Evolutionary conservation across 2,888 invertebrate genomes (phyloP), one percentile per base, ranked within the genome.

Genomic region (Psococerastis gibbosa): DNA sequence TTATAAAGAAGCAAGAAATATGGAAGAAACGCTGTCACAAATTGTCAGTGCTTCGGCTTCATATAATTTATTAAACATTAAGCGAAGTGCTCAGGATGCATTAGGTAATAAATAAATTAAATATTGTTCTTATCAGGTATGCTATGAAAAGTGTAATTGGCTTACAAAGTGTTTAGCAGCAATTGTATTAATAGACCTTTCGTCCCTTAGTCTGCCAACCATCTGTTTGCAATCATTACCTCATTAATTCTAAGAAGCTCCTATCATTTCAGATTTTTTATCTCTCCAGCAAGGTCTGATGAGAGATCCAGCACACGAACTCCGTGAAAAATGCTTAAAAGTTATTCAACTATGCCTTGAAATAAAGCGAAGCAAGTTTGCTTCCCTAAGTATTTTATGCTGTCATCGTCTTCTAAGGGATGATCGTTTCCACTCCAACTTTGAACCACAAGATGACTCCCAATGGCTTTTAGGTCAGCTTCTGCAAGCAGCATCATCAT

Each of bases 381-480:
- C 88, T 46, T 71, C 78, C 32, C 75, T 77, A 59, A 84, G 87
- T 8, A 66, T 94, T 34, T 79, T 79, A 56, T 92, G 91, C 50
- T 75, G 94, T 57, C 89, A 91, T 67, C 80, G 82, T 71, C 74
- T 92, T 53, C 72, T 92, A 20, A 75, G 85, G 50, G 92, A 94
- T 63, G 88, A 89, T 58, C 70, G 89, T 45, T 91, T 92, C 58
- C 88, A 89, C 58, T 76, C 87, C 15, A 83, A 84, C 18, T 74
- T 82, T 50, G 91, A 91, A 58, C 83, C 84, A 1, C 89, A 91
- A 62, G 84, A 87, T 58, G 89, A 91, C 62, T 87, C 87, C 1
- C 67, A 85, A 35, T 91, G 91, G 89, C 68, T 92, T 56, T 89
- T 92, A 3, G 82, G 88, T 2, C 94, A 94, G 62, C 69, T 94